A percentile compares a stretch with the other conserved stretches of the same genome.
Conservation (phyloP, 2,113 vertebrate species). For the Oreotrochilus melanogaster region DNA sequence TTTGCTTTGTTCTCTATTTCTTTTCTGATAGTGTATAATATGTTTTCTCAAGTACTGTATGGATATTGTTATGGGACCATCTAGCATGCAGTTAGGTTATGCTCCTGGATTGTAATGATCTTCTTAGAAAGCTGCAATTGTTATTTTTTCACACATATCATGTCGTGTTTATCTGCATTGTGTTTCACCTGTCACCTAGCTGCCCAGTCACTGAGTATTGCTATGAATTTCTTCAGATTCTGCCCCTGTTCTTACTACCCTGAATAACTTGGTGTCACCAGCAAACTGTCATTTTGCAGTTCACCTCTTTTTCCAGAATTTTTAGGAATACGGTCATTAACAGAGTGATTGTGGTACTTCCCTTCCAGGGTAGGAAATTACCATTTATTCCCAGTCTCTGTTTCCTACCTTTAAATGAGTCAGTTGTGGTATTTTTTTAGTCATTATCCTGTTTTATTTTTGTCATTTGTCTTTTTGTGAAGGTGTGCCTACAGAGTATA, state of each 20-base stretch:
- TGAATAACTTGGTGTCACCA: neutral
- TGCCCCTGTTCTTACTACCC: neutral
- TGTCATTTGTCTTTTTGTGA: neutral
- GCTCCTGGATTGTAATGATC: neutral
- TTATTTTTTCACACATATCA: accelerated
- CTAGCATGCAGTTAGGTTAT: neutral
- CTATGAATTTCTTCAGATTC: neutral
- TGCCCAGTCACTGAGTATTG: neutral
- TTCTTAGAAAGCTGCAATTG: neutral
- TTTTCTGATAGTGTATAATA: neutral
- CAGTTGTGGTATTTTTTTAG: neutral
- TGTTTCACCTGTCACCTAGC: neutral
- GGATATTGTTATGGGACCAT: neutral
- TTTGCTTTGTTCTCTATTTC: neutral
- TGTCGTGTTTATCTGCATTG: neutral
- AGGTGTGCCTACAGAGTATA: neutral
- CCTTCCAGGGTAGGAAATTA: neutral
- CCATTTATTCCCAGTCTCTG: neutral
- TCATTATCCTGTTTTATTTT: neutral
- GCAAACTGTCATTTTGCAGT: neutral
- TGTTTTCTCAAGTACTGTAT: neutral
- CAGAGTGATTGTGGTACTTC: neutral
- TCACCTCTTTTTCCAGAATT: neutral
- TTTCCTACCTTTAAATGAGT: neutral
- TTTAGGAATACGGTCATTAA: neutral